Conservation (phyloP, 1,140 invertebrate genomes). For the Listronotus bonariensis region DNA sequence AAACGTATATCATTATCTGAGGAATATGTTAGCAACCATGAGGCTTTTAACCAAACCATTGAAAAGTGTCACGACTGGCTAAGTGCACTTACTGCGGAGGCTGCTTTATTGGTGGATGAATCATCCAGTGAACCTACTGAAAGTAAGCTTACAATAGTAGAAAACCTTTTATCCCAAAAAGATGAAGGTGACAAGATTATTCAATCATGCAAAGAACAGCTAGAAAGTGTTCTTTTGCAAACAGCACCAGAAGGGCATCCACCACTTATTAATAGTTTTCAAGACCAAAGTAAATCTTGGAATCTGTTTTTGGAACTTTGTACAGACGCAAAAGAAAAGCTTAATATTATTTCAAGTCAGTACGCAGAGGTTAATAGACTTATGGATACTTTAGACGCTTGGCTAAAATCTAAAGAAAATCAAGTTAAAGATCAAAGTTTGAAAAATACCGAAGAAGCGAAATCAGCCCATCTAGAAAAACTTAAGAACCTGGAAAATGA, state of each 20-base stretch:
- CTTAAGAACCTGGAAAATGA: slow-evolving; percentile 76
- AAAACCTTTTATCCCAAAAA: slow-evolving; percentile 75
- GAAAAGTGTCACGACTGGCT: slow-evolving; percentile 77
- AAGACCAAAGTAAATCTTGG: slow-evolving; percentile 78
- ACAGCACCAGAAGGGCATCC: slow-evolving; percentile 81
- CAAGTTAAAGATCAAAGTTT: slow-evolving; percentile 88
- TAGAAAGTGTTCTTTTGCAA: slow-evolving; percentile 75
- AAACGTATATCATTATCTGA: slow-evolving; percentile 70
- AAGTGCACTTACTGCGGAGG: slow-evolving; percentile 69
- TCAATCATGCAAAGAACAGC: slow-evolving; percentile 69
- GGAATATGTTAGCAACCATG: slow-evolving; percentile 78
- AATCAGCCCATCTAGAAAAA: slow-evolving; percentile 79
- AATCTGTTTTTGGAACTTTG: slow-evolving; percentile 76
- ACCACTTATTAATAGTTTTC: slow-evolving; percentile 73
- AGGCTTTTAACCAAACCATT: slow-evolving; percentile 78
- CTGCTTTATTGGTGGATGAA: slow-evolving; percentile 69
- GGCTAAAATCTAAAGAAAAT: slow-evolving; percentile 83
- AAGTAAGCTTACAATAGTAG: slow-evolving; percentile 71
- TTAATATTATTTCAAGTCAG: slow-evolving; percentile 72
- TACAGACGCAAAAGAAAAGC: slow-evolving; percentile 66
- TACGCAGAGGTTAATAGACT: slow-evolving; percentile 80
- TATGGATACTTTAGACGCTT: slow-evolving; percentile 76
- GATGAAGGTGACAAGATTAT: slow-evolving; percentile 75
- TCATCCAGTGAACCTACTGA: slow-evolving; percentile 73
- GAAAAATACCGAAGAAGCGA: slow-evolving; percentile 82